Conservation (phyloP, 2,888 invertebrate species). For the Molorchus minor region DNA sequence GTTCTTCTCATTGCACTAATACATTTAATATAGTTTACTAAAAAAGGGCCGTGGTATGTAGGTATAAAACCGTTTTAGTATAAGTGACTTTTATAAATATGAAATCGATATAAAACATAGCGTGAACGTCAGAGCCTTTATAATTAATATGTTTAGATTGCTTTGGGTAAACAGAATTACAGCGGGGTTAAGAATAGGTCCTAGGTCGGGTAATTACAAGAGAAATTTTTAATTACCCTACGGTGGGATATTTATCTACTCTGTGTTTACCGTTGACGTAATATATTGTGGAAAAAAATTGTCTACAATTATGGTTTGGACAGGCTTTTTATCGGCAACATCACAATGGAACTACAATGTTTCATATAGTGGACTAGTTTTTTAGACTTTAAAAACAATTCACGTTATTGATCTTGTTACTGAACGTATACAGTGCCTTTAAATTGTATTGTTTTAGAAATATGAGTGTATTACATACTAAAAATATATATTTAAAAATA, state of each 20-base stretch:
- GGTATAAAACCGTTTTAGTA: conserved; percentile 2
- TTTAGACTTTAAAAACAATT: too few relatives aligned
- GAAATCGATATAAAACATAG: conserved; percentile 21
- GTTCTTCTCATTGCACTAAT: too few relatives aligned
- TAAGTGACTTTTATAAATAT: conserved; percentile 9
- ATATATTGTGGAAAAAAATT: conserved; percentile 3
- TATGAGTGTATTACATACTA: too few relatives aligned
- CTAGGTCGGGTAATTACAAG: conserved; percentile 29
- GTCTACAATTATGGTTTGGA: conserved; percentile 11
- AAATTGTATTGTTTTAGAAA: too few relatives aligned
- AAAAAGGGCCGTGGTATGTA: too few relatives aligned
- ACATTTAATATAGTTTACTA: too few relatives aligned
- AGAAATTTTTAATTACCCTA: conserved; percentile 29
- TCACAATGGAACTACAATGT: too few relatives aligned
- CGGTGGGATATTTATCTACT: conserved; percentile 18
- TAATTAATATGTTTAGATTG: conserved; percentile 43
- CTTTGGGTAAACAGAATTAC: conserved; percentile 31
- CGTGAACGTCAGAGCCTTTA: conserved; percentile 32
- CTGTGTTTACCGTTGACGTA: conserved; percentile 11
- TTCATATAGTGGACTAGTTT: too few relatives aligned
- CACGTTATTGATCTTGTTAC: too few relatives aligned
- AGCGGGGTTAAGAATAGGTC: conserved; percentile 28
- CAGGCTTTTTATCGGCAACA: too few relatives aligned
- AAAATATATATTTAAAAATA: too few relatives aligned
- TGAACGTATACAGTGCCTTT: too few relatives aligned